Evolutionary conservation across 2,888 invertebrate genomes (phyloP), one percentile per base, ranked within the genome.

Genomic region (Rugalucina vietnamica): DNA sequence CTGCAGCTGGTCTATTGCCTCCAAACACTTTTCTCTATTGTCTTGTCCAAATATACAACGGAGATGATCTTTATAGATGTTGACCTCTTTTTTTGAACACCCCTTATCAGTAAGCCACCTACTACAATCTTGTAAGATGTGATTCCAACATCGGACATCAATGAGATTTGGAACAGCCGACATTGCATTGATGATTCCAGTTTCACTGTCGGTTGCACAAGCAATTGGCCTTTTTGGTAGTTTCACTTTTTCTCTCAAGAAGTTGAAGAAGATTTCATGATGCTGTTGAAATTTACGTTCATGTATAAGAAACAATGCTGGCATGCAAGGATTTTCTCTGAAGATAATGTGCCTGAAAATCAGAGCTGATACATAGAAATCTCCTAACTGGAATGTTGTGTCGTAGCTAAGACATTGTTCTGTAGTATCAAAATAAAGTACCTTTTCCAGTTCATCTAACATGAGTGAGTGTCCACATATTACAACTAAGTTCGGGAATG

Each of bases 401-500:
- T 60, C 60, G 27, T 60, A 60, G 29, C 29, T 60, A 3, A 60
- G 29, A 32, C 60, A 60, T 60, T 24, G 60, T 24, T 60, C 29
- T 18, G 29, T 60, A 8, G 60, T 60, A 60, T 60, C 60, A 60
- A 60, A 43, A 12, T 43, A 43, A 18, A 43, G 43, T 43, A 43
- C 43, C 43, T 43, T 43, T 43, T 8, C 43, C 27, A 60, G 60
- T 60, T 60, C 60, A 60, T 60, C 60, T 29, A 60, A 5, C 60
- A 60, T 60, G 60, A 60, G 60, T 60, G 60, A 27, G 29, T 60
- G 60, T 60, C 60, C 27, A 60, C 60, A 60, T 60, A 60, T 60
- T 3, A 60, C 60, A 8, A 60, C 27, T 18, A 60, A 8, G 29
- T 60, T 60, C 60, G 29, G 60, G 18, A 60, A 60, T 32, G 29